phyloP scores from a whole-genome alignment of 2,113 vertebrate genomes.

The Tachysurus vachellii region DNA sequence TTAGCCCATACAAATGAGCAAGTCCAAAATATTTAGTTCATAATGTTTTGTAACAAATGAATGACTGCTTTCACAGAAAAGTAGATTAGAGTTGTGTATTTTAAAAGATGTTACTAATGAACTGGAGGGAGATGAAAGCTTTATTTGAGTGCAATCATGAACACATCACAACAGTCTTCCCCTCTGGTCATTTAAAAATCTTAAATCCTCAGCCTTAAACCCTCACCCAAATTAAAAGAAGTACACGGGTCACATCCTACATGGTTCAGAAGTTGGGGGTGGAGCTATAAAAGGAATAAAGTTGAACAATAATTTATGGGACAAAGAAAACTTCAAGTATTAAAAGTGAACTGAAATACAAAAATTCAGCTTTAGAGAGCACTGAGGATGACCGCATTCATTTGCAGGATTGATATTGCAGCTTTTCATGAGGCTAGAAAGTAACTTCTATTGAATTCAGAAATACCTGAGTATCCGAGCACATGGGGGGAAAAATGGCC shows the following conservation, averaged over 20 bases:
- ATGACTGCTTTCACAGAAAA: not conserved
- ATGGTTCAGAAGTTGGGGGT: not conserved
- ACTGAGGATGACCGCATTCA: not conserved
- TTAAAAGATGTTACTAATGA: slow-evolving; percentile 2
- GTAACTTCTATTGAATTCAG: not conserved
- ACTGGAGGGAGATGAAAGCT: slow-evolving; percentile 59
- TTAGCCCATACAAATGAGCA: too few relatives aligned
- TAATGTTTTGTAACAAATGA: not conserved
- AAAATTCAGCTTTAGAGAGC: not conserved
- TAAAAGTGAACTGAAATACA: slow-evolving; percentile 6
- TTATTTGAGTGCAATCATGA: slow-evolving; percentile 66
- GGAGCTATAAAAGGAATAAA: not conserved
- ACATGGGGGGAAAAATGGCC: slow-evolving; percentile 10
- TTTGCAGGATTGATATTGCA: slow-evolving; percentile 18
- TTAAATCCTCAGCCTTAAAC: slow-evolving; percentile 33
- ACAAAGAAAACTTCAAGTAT: slow-evolving; percentile 28
- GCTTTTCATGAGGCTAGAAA: not conserved
- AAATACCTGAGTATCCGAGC: slow-evolving; percentile 21
- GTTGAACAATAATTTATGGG: slow-evolving; percentile 10
- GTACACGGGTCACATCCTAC: not conserved
- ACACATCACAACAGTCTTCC: slow-evolving; percentile 45
- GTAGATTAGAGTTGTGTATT: not conserved
- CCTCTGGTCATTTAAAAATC: slow-evolving; percentile 29
- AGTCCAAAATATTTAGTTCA: not conserved
- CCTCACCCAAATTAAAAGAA: slow-evolving; percentile 2